A percentile compares a stretch with the other conserved stretches of the same genome.
These are phyloP conservation scores for Papilio polytes DNA, from an alignment of 1,140 invertebrate genomes.

Conservation along the genomic window DNA sequence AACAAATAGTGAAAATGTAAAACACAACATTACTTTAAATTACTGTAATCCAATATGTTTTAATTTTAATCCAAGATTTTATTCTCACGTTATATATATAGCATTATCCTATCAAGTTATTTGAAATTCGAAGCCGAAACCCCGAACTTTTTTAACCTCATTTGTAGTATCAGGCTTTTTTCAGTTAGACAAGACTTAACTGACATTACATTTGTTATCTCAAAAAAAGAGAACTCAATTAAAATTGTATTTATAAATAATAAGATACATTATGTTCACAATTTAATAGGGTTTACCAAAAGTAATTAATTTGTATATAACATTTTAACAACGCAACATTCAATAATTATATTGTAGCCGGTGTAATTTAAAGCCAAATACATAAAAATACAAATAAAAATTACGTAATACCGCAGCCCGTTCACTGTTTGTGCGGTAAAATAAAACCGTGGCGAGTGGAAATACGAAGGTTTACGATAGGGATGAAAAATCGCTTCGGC, in stretches of 20 bases:
- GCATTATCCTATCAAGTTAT: neutral
- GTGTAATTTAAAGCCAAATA: slow-evolving; percentile 30
- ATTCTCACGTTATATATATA: too few relatives aligned
- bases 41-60: neutral
- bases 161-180: neutral
- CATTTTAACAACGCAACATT: neutral
- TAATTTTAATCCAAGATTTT: too few relatives aligned
- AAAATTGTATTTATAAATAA: too few relatives aligned
- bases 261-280: neutral
- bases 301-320: neutral
- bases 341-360: slow-evolving; percentile 7
- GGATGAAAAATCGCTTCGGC: slow-evolving; percentile 74
- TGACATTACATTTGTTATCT: neutral
- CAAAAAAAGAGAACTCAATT: too few relatives aligned
- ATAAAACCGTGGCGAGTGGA: slow-evolving; percentile 57
- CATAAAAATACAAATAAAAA: slow-evolving; percentile 31
- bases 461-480: slow-evolving; percentile 65
- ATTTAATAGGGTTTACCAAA: neutral
- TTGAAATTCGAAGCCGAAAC: neutral
- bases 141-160: neutral
- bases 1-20: neutral
- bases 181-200: neutral
- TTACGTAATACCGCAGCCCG: slow-evolving; percentile 47
- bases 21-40: neutral
- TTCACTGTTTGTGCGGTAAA: slow-evolving; percentile 61